Evolutionary conservation across 2,888 invertebrate genomes (phyloP).

Genomic region (Chloroclysta siterata): DNA sequence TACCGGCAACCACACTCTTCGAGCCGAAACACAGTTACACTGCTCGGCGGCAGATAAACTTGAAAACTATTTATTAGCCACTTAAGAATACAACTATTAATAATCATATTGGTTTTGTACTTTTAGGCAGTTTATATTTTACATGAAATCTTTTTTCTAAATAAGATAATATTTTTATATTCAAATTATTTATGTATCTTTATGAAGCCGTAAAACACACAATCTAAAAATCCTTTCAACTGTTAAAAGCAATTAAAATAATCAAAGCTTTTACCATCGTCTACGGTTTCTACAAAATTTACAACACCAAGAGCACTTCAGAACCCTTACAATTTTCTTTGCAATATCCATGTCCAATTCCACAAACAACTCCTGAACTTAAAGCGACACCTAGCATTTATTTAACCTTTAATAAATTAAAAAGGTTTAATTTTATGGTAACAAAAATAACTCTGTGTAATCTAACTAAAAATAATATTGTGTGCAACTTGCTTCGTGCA

Average conservation of each 20-base stretch:
- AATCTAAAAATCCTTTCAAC: conserved; percentile 10
- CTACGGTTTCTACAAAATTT: conserved; percentile 22
- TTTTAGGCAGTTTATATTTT: too few relatives aligned
- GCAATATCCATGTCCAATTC: conserved; percentile 24
- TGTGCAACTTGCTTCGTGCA: conserved; percentile 13
- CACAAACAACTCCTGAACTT: conserved; percentile 24
- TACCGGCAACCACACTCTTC: too few relatives aligned
- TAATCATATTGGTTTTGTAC: too few relatives aligned
- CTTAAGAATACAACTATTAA: too few relatives aligned
- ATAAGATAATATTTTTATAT: too few relatives aligned
- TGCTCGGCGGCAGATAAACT: too few relatives aligned
- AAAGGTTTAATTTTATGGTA: not conserved
- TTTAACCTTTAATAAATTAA: conserved; percentile 5
- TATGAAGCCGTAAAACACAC: conserved; percentile 9
- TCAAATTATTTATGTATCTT: not conserved
- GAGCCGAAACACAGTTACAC: too few relatives aligned
- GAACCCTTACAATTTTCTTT: conserved; percentile 19
- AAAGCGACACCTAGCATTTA: conserved; percentile 14
- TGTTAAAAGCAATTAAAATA: conserved; percentile 24
- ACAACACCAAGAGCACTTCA: conserved; percentile 32
- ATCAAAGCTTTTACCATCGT: conserved; percentile 24
- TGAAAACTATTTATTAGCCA: too few relatives aligned
- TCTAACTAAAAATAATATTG: not conserved
- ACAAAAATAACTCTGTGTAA: not conserved
- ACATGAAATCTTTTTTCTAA: too few relatives aligned